Evolutionary conservation across 2,797 vertebrate species (phyloP), one percentile per base, ranked within the genome.

Genomic region (Cebuella pygmaea): DNA sequence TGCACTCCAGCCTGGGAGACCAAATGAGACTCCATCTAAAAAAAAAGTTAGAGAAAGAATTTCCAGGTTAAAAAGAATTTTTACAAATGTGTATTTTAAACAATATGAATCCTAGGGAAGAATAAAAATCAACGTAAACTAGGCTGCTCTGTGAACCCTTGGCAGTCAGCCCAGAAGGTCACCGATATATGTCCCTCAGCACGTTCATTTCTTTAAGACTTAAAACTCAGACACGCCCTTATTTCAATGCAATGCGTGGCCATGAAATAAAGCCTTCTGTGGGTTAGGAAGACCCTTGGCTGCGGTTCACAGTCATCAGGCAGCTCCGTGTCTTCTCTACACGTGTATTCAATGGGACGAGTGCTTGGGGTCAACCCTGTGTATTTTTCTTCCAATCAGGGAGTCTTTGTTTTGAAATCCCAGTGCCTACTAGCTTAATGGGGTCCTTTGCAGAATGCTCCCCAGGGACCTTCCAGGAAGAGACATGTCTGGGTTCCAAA

Each of bases 351-450:
- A 95, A 30, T 7, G 91, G 36, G 10, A 36, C 2, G 22, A 90
- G 41, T 27, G 4, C 50, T 1, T 55, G 95, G 90, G 81, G 52
- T 85, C 9, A 80, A 72, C 7, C 48, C 30, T 26, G 3, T 0
- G 0, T 84, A 64, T 90, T 94, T 97, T 84, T 74, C 86, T 78
- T 81, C 12, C 80, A 97, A 67, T 90, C 90, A 93, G 52, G 27
- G 30, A 90, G 92, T 85, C 11, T 27, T 79, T 1, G 0, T 30
- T 59, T 88, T 72, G 64, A 70, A 94, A 93, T 90, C 50, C 85
- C 74, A 59, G 82, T 48, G 48, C 33, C 14, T 48, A 7, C 76
- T 24, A 74, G 72, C 76, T 46, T 76, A 33, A 44, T 74, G 64
- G 24, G 78, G 67, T 95, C 74, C 88, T 92, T 84, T 88, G 81